Base-by-base conservation (phyloP, 2,797 vertebrate genomes). In the Channallabes apus region DNA sequence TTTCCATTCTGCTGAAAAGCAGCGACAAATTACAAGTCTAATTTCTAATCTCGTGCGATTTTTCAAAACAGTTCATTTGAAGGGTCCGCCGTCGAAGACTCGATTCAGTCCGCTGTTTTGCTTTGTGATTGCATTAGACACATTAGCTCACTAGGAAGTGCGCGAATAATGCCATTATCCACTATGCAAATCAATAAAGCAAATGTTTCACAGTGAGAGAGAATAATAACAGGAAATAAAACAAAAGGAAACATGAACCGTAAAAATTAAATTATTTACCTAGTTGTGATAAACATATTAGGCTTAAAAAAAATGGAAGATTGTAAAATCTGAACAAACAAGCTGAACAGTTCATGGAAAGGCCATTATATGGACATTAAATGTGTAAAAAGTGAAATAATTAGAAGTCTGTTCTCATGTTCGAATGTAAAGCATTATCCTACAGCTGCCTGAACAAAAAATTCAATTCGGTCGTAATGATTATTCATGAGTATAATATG, bases 401-500 rank as follows among this genome's bases (percentile, higher is more conserved):
- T 62, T 6, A 59, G 35, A 38, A 24, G 76, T 27, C 18, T 32
- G 58, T 72, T 85, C 12, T 54, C 3, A 83, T 56, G 15, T 32
- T 71, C 38, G 58, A 35, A 35, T 14, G 24, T 38, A 46, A 27
- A 59, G 73, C 46, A 1, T 41, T 41, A 69, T 69, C 77, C 71
- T 72, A 72, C 67, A 69, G 35, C 73, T 32, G 69, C n/a, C 75
- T 82, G 68, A 59, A 38, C 51, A 75, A 29, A 54, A 85, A 77
- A 72, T 64, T 84, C 54, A 76, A 82, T 27, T 71, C 79, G 80
- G 82, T 82, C 68, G 32, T 65, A 84, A 86, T 2, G 75, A 27
- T 81, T 85, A 87, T 83, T 85, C 24, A 20, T 67, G 29, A 86
- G 46, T n/a, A n/a, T n/a, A n/a, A n/a, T n/a, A n/a, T n/a, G n/a